Evolutionary conservation across 2,113 vertebrate genomes (phyloP), one percentile per base, ranked within the genome.

Genomic region (Atherinomorus stipes): DNA sequence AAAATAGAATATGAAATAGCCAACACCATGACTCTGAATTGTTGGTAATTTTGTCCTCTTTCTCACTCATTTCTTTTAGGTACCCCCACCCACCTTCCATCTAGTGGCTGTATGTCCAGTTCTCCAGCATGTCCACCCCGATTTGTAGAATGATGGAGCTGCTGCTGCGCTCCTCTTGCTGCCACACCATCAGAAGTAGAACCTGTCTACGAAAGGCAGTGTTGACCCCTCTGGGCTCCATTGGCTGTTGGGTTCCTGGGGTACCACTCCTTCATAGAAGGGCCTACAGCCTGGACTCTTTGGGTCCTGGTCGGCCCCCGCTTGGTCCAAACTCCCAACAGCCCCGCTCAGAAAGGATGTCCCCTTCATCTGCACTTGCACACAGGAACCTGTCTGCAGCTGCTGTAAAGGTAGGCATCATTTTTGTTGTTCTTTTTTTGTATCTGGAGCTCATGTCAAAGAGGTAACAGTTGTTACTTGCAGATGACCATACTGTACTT

Each of bases 351-450:
- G 90, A 93, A 45, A 80, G 44, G 56, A 73, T 26, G 0, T 82
- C 88, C 1, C 60, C 71, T 0, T 86, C 85, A 0, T 76, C 84
- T 67, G 51, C 87, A 1, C 75, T 80, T 13, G 10, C 84, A 44
- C 89, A 90, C 11, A 90, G 90, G 37, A 90, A 89, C 51, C 65
- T 92, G 52, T 93, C 92, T 64, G 85, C 89, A 47, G 78, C 85
- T 49, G 85, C 90, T 76, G 42, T 90, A 34, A 83, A 91, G 88
- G 90, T 92, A 83, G 45, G 42, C 18, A 16, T 28, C 9, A 45
- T 18, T 15, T 18, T 45, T 18, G 44, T 15, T 31, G 15, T 15
- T 19, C 4, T 45, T 45, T 45, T 45, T 45, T 40, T 40, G 4
- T 34, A 34, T 34, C 9, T 7, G 9, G 16, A 15, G 40, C 13